Evolutionary conservation across 2,888 invertebrate species (phyloP).

Genomic region (Drosophila cognata): DNA sequence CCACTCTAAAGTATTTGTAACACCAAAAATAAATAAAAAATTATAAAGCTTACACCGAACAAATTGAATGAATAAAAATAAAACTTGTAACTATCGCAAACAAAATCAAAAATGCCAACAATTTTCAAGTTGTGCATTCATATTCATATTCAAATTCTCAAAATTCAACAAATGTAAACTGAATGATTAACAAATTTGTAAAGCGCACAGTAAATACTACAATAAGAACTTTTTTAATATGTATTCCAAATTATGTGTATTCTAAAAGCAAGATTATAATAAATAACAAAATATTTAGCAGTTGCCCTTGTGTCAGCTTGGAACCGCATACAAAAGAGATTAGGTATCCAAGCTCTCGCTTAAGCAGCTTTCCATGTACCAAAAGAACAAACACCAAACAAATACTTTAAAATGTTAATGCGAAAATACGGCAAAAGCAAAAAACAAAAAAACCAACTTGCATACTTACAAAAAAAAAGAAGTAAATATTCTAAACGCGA

Average conservation of each 20-base stretch:
- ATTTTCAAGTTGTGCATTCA: conserved; percentile 41
- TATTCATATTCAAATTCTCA: conserved; percentile 47
- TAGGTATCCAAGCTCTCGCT: conserved; percentile 21
- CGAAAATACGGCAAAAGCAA: conserved; percentile 30
- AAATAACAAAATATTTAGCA: conserved; percentile 28
- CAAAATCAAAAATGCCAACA: conserved; percentile 52
- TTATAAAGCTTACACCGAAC: conserved; percentile 54
- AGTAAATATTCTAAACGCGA: conserved; percentile 60
- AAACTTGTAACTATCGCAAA: conserved; percentile 42
- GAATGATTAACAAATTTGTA: conserved; percentile 50
- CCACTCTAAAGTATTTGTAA: conserved; percentile 67
- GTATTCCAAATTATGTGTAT: conserved; percentile 55
- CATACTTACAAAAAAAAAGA: conserved; percentile 54
- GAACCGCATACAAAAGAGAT: conserved; percentile 17
- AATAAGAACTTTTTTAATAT: conserved; percentile 33
- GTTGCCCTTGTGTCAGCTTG: conserved; percentile 46
- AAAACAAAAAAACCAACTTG: conserved; percentile 26
- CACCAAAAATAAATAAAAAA: conserved; percentile 56
- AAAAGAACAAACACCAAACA: conserved; percentile 62
- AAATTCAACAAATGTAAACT: conserved; percentile 23
- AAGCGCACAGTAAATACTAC: conserved; percentile 64
- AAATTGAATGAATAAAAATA: conserved; percentile 24
- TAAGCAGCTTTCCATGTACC: conserved; percentile 40
- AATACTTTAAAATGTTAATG: conserved; percentile 36
- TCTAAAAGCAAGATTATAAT: conserved; percentile 55